A percentile compares a stretch with the other conserved stretches of the same genome.
These are phyloP conservation scores for Malacoraja senta DNA, from an alignment of 2,797 vertebrate species.

Conservation along the genomic window DNA sequence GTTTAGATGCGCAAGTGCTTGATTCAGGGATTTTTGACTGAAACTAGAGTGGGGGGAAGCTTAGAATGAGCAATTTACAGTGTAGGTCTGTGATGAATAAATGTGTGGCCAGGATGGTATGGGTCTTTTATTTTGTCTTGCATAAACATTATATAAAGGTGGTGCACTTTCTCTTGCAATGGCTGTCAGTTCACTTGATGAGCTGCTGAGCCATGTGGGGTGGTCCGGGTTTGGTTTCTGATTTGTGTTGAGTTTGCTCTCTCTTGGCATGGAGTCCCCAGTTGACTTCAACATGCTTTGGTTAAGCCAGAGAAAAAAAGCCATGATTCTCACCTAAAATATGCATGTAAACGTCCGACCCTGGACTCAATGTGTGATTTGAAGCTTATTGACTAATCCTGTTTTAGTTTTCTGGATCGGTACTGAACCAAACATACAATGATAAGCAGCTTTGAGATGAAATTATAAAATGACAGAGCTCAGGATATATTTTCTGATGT, in stretches of 20 bases:
- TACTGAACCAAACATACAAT: neutral
- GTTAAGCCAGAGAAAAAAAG: neutral
- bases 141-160: neutral
- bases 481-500: neutral
- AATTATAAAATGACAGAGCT: neutral
- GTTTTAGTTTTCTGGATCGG: neutral
- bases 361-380: neutral
- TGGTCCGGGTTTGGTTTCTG: neutral
- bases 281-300: neutral
- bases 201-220: neutral
- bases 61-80: too few species aligned
- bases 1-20: too few species aligned
- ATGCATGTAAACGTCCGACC: neutral
- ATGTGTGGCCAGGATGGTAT: too few species aligned
- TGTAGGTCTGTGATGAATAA: too few species aligned
- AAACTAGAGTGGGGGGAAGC: too few species aligned
- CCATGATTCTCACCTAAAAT: neutral
- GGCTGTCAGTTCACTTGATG: neutral
- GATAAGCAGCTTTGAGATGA: neutral
- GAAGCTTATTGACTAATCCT: neutral
- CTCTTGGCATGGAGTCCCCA: neutral
- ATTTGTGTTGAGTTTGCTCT: neutral
- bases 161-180: neutral
- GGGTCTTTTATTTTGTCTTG: neutral
- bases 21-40: too few species aligned